Evolutionary conservation across 2,888 invertebrate genomes (phyloP).

Genomic region (Cacoxenus indagator): DNA sequence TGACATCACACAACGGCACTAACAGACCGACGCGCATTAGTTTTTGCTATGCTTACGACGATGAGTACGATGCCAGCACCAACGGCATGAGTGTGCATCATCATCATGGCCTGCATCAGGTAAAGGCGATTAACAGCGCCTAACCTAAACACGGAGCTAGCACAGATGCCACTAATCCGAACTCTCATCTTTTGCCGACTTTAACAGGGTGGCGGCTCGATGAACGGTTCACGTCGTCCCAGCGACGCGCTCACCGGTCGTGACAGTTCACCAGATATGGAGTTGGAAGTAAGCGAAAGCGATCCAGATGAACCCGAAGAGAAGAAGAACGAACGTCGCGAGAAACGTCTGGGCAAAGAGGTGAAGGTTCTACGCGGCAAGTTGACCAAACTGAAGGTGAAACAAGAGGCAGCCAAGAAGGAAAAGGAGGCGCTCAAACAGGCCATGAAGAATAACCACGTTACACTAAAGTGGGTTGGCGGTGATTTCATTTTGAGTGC

Average conservation of each 20-base stretch:
- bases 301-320: constrained; percentile 79
- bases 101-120: constrained; percentile 51
- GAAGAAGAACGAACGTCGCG: constrained; percentile 77
- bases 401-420: constrained; percentile 80
- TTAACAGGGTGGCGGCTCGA: constrained; percentile 58
- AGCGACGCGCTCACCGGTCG: constrained; percentile 68
- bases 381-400: constrained; percentile 74
- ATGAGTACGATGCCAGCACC: constrained; percentile 56
- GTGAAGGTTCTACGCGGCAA: constrained; percentile 71
- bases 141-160: constrained; percentile 23
- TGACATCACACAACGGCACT: constrained; percentile 58
- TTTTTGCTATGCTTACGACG: constrained; percentile 69
- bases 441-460: constrained; percentile 85
- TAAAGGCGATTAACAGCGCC: constrained; percentile 37
- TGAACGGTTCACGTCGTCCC: constrained; percentile 65
- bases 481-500: neutral
- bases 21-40: constrained; percentile 67
- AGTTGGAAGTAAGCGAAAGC: constrained; percentile 75
- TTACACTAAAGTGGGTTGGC: constrained; percentile 75
- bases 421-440: constrained; percentile 84
- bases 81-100: constrained; percentile 43
- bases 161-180: constrained; percentile 9
- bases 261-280: constrained; percentile 76
- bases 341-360: constrained; percentile 75
- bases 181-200: constrained; percentile 17